Base-by-base conservation (phyloP, 2,888 invertebrate species). In the Apodemia duryi region DNA sequence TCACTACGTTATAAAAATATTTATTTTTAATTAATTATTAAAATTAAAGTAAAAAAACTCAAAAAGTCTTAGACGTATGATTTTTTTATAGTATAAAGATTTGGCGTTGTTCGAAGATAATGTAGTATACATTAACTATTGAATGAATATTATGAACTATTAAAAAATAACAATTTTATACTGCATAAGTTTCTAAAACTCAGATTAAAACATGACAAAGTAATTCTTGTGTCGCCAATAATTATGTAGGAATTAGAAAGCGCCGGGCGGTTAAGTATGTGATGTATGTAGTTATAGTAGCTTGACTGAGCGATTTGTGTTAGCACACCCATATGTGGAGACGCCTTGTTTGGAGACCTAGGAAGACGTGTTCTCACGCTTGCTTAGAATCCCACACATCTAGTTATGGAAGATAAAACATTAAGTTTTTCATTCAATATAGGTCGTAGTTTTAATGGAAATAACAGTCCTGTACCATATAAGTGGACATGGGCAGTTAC, bases 281-380 rank as follows among this genome's bases (percentile, higher is more conserved):
- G 77, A 77, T 77, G 75, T 74, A 79, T 46, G 46, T 46, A 11
- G 5, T 5, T 46, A 46, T 46, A 46, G 46, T 6, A 46, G 46
- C 73, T 69, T 68, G 75, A 72, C 74, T 72, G 66, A 70, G 70
- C 71, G 70, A 70, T 72, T 72, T 69, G 73, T 77, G 78, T 78
- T 77, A 75, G 75, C 73, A 73, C 74, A 73, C 71, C 85, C 81
- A 77, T 85, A 81, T 76, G 76, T 70, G 77, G 80, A 68, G 68
- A 68, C 64, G 32, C 88, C 87, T 71, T 84, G 76, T 84, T 86
- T 73, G 77, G 88, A 78, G 51, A 70, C 68, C 68, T 76, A 74
- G 79, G 78, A 77, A 74, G 77, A 77, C 82, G 73, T 74, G 82
- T 82, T 85, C 82, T 83, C 87, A 86, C 86, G 76, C 13, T 46